A percentile compares a stretch with the other conserved stretches of the same genome.
Conservation (phyloP, 1,140 invertebrate genomes). For the Solenopsis fugax region DNA sequence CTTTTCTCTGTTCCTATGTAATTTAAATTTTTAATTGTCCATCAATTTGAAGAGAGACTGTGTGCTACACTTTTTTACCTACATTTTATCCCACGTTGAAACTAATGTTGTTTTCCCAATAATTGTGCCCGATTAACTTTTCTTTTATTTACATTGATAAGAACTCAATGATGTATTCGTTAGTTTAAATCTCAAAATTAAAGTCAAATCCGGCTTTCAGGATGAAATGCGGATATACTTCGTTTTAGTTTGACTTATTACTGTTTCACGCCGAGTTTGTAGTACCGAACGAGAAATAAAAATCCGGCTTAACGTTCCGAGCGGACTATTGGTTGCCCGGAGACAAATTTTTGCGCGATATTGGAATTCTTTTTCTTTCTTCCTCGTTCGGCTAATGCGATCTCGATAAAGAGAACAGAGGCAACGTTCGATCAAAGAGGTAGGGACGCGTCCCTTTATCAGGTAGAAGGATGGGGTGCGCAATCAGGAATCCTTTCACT, state of each 20-base stretch:
- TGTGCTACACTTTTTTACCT: not conserved
- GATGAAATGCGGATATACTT: conserved; percentile 38
- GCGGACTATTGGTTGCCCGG: conserved; percentile 42
- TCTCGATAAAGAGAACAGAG: conserved; percentile 62
- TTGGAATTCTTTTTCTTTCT: conserved; percentile 61
- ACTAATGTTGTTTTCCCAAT: not conserved
- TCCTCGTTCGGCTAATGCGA: conserved; percentile 51
- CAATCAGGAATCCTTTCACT: conserved; percentile 81
- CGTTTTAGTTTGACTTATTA: conserved; percentile 63
- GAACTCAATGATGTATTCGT: conserved; percentile 21
- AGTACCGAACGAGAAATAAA: conserved; percentile 45
- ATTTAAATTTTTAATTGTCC: not conserved
- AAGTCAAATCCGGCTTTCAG: conserved; percentile 51
- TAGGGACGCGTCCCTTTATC: conserved; percentile 51
- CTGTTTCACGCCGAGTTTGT: conserved; percentile 56
- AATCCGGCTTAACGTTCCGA: conserved; percentile 58
- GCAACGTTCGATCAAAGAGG: conserved; percentile 65
- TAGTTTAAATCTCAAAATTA: conserved; percentile 52
- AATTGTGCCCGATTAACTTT: not conserved
- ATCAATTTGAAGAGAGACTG: not conserved
- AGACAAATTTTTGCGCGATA: conserved; percentile 65
- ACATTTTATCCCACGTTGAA: not conserved
- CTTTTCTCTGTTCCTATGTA: not conserved
- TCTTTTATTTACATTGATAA: conserved; percentile 1
- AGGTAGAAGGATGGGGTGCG: conserved; percentile 63